Conservation (phyloP, 2,113 vertebrate genomes). For the Acanthisitta chloris region DNA sequence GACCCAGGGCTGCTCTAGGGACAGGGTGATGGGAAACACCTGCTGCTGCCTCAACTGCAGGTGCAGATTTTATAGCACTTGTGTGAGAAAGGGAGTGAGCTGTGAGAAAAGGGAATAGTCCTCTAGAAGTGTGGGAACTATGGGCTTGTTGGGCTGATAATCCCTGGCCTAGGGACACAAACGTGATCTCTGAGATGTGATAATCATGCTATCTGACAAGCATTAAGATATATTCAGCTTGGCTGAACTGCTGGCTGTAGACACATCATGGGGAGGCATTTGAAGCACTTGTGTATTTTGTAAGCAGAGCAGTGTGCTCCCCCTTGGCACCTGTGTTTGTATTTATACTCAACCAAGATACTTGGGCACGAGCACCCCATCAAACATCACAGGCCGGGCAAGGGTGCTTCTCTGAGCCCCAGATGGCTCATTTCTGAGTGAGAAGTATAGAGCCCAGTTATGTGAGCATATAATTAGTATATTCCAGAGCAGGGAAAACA, state of each 20-base stretch:
- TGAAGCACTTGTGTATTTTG: neutral
- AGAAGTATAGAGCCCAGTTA: neutral
- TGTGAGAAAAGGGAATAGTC: neutral
- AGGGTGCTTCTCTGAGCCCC: neutral
- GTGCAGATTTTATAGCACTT: neutral
- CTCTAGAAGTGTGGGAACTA: neutral
- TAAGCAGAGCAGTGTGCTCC: neutral
- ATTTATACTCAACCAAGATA: neutral
- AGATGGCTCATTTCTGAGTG: neutral
- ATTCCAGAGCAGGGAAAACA: neutral
- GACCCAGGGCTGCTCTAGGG: neutral
- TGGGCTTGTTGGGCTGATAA: neutral
- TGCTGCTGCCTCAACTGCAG: neutral
- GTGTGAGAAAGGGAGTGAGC: neutral
- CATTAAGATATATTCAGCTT: neutral
- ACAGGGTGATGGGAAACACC: neutral
- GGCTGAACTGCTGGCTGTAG: neutral
- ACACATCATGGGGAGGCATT: neutral
- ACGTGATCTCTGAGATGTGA: neutral
- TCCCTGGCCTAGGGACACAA: neutral
- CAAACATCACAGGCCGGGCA: neutral
- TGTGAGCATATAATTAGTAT: neutral
- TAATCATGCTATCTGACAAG: neutral
- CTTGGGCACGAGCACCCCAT: neutral
- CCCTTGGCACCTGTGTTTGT: neutral